Base-by-base conservation (phyloP, 1,140 invertebrate species). In the Apis laboriosa region DNA sequence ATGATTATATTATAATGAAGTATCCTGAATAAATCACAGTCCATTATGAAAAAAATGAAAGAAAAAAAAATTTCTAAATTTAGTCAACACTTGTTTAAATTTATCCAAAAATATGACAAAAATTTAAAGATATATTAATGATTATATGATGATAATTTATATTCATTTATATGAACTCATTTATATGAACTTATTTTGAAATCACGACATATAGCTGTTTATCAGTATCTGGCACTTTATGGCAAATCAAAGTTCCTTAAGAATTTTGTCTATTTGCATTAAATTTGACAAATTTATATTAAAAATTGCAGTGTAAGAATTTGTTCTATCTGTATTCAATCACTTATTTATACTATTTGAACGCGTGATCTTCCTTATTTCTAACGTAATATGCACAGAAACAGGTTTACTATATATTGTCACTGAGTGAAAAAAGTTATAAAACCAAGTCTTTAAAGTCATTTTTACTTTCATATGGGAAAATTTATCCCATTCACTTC, bases 361-460 rank as follows among this genome's bases (percentile, higher is more conserved):
- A 83, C 63, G 66, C 73, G 56, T 51, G 9, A 80, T 34, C 34
- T 79, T 49, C 72, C 64, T 87, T 77, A 81, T 67, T 63, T 72
- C 68, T 81, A 83, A 79, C 34, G 49, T 43, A 85, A 87, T 67
- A 87, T 67, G 63, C 61, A 80, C 51, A 84, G 68, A 80, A 61
- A 83, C 63, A 77, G 28, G 56, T 83, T 83, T 71, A 84, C 56
- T 70, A 80, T 49, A 88, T 64, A 64, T 87, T 77, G 81, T 80
- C 74, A 84, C 28, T 49, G 58, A 86, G 80, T 88, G 87, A 80
- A 88, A 88, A 88, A 88, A 80, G 70, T 88, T 88, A 88, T 70
- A 86, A 88, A 88, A 88, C 79, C 49, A 83, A 80, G 71, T 88
- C 75, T 75, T 85, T 49, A 61, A 61, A 56, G 73, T 79, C 60